A percentile compares a stretch with the other conserved stretches of the same genome.
These are phyloP conservation scores for Tautogolabrus adspersus DNA, from an alignment of 2,113 vertebrate species.

Conservation along the genomic window DNA sequence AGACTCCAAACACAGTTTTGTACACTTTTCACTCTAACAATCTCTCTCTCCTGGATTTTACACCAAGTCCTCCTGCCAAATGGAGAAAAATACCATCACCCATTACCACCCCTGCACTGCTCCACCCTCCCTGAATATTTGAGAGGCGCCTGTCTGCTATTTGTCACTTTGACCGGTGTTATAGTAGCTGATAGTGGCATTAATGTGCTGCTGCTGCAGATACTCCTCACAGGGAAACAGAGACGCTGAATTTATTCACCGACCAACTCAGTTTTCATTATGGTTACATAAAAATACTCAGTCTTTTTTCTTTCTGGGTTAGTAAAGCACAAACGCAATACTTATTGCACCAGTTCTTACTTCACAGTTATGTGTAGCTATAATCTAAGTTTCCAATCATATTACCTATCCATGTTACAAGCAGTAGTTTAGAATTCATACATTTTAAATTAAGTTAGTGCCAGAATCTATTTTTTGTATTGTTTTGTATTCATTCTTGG, in stretches of 20 bases:
- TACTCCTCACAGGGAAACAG: slow-evolving; percentile 67
- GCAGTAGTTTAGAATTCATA: not conserved
- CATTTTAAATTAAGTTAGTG: not conserved
- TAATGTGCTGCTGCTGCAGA: slow-evolving; percentile 71
- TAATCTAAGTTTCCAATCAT: not conserved
- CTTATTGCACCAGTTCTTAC: slow-evolving; percentile 3
- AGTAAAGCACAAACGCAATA: slow-evolving; percentile 15
- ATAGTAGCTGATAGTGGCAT: slow-evolving; percentile 81
- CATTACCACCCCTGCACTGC: slow-evolving; percentile 59
- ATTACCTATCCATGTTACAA: not conserved
- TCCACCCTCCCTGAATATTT: slow-evolving; percentile 76
- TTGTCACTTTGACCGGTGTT: slow-evolving; percentile 82
- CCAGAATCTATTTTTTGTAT: not conserved
- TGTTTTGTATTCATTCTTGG: not conserved
- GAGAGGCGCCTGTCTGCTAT: slow-evolving; percentile 78
- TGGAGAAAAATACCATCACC: slow-evolving; percentile 63
- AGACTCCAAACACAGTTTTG: slow-evolving; percentile 35
- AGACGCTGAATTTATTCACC: slow-evolving; percentile 66
- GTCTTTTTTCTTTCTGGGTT: slow-evolving; percentile 29
- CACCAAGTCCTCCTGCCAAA: slow-evolving; percentile 45
- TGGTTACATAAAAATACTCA: slow-evolving; percentile 47
- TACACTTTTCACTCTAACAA: slow-evolving; percentile 24
- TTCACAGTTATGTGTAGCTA: not conserved
- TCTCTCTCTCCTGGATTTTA: slow-evolving; percentile 42
- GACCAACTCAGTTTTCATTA: slow-evolving; percentile 50